Conservation (phyloP, 1,140 invertebrate species). For the Antheraea mylitta region DNA sequence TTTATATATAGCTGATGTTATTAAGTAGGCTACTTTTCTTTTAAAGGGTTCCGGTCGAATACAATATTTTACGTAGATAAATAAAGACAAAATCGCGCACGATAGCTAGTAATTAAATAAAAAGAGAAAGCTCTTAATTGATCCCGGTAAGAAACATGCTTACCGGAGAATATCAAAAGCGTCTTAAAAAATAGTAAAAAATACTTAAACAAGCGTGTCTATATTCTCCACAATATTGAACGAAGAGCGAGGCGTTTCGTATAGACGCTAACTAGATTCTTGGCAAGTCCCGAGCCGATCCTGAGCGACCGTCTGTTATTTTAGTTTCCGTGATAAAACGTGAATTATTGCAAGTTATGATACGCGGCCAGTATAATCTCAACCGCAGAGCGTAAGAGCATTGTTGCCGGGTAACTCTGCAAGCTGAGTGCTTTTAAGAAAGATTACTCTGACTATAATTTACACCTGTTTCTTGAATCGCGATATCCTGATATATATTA, state of each 20-base stretch:
- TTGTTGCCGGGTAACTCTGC: conserved; percentile 2
- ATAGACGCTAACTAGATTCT: conserved; percentile 7
- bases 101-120: no score
- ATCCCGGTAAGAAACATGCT: no score
- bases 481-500: neutral
- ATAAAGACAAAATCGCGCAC: no score
- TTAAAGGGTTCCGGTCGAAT: no score
- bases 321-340: conserved; percentile 31
- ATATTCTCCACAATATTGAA: neutral
- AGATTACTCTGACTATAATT: neutral
- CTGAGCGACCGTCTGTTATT: conserved; percentile 21
- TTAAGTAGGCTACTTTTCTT: no score
- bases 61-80: no score
- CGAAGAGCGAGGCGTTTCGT: neutral
- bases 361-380: conserved; percentile 9
- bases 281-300: conserved; percentile 16
- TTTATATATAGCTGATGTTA: no score
- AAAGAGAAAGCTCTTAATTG: no score
- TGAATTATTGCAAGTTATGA: conserved; percentile 27
- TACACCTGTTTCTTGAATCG: neutral
- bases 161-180: no score
- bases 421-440: conserved; percentile 2
- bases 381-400: conserved; percentile 11
- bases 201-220: no score
- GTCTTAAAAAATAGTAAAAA: no score